These are phyloP conservation scores for Agriotes lineatus DNA, from an alignment of 2,888 invertebrate species.

Conservation along the genomic window DNA sequence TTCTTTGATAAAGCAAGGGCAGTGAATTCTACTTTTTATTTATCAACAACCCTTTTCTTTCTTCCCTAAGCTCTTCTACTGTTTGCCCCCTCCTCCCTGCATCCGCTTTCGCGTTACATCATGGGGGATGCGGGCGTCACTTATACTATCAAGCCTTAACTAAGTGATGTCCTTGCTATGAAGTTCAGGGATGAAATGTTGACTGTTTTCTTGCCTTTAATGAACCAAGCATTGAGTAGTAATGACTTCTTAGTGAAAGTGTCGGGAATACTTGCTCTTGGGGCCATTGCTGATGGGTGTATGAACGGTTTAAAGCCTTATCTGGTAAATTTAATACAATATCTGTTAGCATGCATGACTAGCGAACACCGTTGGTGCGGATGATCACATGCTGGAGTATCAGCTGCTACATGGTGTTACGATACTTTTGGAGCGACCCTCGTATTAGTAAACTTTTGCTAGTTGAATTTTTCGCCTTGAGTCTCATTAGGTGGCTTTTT, in stretches of 20 bases:
- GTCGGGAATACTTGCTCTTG: conserved; percentile 92
- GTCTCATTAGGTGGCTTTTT: too few relatives aligned
- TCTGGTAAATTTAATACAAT: conserved; percentile 77
- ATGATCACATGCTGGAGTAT: conserved; percentile 86
- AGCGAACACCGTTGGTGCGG: conserved; percentile 77
- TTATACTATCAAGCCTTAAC: too few relatives aligned
- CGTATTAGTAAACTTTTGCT: too few relatives aligned
- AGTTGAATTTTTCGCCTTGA: too few relatives aligned
- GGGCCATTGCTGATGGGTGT: conserved; percentile 68
- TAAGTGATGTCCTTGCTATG: conserved; percentile 95
- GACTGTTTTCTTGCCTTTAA: conserved; percentile 91
- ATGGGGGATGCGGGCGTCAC: too few relatives aligned
- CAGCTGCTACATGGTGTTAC: conserved; percentile 80
- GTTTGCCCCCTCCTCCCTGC: too few relatives aligned
- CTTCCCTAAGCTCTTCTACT: too few relatives aligned
- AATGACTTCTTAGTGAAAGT: conserved; percentile 96
- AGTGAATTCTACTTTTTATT: too few relatives aligned
- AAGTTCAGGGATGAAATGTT: conserved; percentile 95
- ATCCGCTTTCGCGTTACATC: too few relatives aligned
- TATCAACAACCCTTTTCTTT: too few relatives aligned
- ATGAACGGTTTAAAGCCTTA: conserved; percentile 78
- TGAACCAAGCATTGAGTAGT: conserved; percentile 95
- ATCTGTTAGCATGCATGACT: conserved; percentile 74
- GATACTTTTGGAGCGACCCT: too few relatives aligned
- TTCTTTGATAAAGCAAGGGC: too few relatives aligned